phyloP scores from a whole-genome alignment of 2,113 vertebrate genomes.

The Laticauda laticaudata region DNA sequence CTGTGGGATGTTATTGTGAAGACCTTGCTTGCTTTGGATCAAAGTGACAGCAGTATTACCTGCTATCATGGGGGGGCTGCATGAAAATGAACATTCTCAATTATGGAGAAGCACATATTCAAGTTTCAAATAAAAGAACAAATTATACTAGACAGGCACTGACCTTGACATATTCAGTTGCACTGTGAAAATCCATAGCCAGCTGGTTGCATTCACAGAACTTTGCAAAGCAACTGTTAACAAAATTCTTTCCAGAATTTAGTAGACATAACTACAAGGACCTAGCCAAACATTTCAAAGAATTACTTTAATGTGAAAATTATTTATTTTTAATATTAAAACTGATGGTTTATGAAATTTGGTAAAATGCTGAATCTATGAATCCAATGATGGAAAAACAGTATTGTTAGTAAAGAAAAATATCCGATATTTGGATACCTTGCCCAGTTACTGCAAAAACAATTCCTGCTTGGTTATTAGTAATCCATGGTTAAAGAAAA shows the following conservation, averaged over 20 bases:
- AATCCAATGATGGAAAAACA: not conserved
- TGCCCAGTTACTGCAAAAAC: not conserved
- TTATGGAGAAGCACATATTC: conserved; percentile 54
- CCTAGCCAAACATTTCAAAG: conserved; percentile 26
- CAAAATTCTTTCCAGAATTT: conserved; percentile 18
- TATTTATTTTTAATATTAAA: not conserved
- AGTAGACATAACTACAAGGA: conserved; percentile 26
- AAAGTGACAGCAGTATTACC: conserved; percentile 49
- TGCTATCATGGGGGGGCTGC: conserved; percentile 24
- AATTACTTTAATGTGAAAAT: not conserved
- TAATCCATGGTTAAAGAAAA: not conserved
- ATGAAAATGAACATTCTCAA: conserved; percentile 57
- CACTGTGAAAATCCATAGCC: conserved; percentile 43
- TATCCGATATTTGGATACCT: not conserved
- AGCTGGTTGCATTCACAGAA: conserved; percentile 34
- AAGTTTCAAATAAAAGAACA: conserved; percentile 60
- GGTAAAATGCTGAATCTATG: not conserved
- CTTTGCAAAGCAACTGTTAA: conserved; percentile 29
- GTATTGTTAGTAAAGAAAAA: not conserved
- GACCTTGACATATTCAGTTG: conserved; percentile 59
- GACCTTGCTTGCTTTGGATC: conserved; percentile 46
- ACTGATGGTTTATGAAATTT: not conserved
- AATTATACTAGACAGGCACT: conserved; percentile 59
- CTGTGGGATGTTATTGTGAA: conserved; percentile 56
- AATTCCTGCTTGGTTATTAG: not conserved